Evolutionary conservation across 2,888 invertebrate genomes (phyloP), one percentile per base, ranked within the genome.

Genomic region (Anaspis maculata): DNA sequence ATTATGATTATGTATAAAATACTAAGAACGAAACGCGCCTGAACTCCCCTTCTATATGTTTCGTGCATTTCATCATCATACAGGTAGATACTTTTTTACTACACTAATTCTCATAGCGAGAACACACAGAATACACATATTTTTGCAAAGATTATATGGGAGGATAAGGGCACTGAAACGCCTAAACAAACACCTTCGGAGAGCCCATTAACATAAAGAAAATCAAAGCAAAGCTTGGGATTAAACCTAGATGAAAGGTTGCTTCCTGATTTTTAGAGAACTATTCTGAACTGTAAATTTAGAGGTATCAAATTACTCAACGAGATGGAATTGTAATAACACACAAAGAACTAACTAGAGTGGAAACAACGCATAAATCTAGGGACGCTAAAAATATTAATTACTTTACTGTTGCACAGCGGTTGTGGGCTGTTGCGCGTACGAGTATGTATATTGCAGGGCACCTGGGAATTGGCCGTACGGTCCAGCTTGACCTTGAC

Each of bases 11-110:
- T 52, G 48, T 51, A 32, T 29, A 52, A 51, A 52, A 57, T 56
- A 57, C 50, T 55, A 42, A 42, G 43, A 53, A 54, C 50, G 41
- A 56, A 55, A 57, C 51, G 52, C 54, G 56, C 57, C 56, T 57
- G 54, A 61, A 59, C 75, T 79, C 75, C 79, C 82, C 82, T 82
- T 83, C 83, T 82, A 81, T 77, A 81, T 77, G 82, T 82, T 83
- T 82, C 81, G 82, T 83, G 82, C 82, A 83, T 83, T 82, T 83
- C 82, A 80, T 79, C 77, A 80, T 80, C 77, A 82, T 82, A 82
- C 81, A 82, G 80, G 59, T 45, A 50, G 45, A 48, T 50, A 51
- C 48, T 43, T 34, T 29, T 42, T 34, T 27, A 34, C 34, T 39
- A 39, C 31, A 39, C 39, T 44, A 46, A 40, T 33, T 42, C 39